Evolutionary conservation across 2,113 vertebrate genomes (phyloP).

Genomic region (Xenopus laevis): DNA sequence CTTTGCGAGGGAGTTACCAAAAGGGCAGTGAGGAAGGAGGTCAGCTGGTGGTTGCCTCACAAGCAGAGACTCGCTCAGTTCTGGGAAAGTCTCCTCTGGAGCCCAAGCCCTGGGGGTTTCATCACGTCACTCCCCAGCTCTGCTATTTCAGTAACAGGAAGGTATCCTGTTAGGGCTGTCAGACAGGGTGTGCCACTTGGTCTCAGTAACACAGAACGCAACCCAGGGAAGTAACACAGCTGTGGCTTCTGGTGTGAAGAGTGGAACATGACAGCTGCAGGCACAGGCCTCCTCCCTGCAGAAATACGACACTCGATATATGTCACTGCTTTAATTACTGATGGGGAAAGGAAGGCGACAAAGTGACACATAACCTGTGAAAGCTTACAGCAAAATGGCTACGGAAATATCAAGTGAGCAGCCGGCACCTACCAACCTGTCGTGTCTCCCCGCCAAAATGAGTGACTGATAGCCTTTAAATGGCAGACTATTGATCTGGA

Average conservation of each 20-base stretch:
- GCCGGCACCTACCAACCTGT: neutral
- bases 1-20: slow-evolving; percentile 36
- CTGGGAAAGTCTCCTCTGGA: slow-evolving; percentile 52
- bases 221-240: slow-evolving; percentile 54
- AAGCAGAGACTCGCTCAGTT: slow-evolving; percentile 57
- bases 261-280: slow-evolving; percentile 29
- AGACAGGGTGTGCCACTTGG: slow-evolving; percentile 55
- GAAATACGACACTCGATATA: slow-evolving; percentile 50
- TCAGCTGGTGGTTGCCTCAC: slow-evolving; percentile 54
- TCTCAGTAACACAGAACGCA: slow-evolving; percentile 53
- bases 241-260: slow-evolving; percentile 43
- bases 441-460: neutral
- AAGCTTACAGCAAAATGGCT: neutral
- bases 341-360: slow-evolving; percentile 13
- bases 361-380: slow-evolving; percentile 22
- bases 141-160: slow-evolving; percentile 52
- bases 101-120: slow-evolving; percentile 53
- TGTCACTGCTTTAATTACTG: slow-evolving; percentile 43
- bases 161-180: slow-evolving; percentile 59
- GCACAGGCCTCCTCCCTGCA: slow-evolving; percentile 44
- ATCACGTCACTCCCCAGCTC: slow-evolving; percentile 46
- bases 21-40: slow-evolving; percentile 45
- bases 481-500: no score
- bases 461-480: no score
- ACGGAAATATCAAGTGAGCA: slow-evolving; percentile 13